phyloP scores from a whole-genome alignment of 2,888 invertebrate genomes.

The Thereva unica region DNA sequence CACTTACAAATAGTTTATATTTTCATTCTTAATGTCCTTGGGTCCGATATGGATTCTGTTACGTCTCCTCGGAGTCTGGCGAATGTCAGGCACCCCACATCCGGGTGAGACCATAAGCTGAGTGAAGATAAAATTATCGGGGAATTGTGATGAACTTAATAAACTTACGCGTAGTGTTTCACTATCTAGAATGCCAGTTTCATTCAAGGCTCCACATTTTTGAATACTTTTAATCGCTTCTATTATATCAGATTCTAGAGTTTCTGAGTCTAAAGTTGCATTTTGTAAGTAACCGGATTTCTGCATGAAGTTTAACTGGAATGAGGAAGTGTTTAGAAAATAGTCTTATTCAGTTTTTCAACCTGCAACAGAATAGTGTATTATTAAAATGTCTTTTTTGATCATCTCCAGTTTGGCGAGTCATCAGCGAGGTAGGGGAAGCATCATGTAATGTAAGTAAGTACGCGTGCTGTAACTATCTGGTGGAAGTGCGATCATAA shows the following conservation, averaged over 20 bases:
- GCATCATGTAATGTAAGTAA: no score
- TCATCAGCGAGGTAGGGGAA: no score
- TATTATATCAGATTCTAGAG: conserved; percentile 64
- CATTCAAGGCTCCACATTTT: conserved; percentile 69
- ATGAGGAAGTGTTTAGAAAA: not conserved
- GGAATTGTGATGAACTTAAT: conserved; percentile 7
- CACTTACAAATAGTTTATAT: conserved; percentile 70
- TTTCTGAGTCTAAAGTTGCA: conserved; percentile 61
- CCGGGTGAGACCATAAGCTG: conserved; percentile 67
- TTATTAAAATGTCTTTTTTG: no score
- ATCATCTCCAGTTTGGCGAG: no score
- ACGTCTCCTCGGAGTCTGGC: conserved; percentile 52
- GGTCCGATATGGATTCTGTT: conserved; percentile 67
- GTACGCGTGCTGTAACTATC: no score
- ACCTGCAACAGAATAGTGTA: no score
- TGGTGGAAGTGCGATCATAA: no score
- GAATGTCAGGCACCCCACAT: conserved; percentile 74
- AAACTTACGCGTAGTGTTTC: conserved; percentile 63
- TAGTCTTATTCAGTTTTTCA: no score
- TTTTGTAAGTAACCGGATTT: conserved; percentile 70
- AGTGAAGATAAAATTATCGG: not conserved
- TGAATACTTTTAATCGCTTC: conserved; percentile 71
- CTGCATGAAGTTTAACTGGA: conserved; percentile 68
- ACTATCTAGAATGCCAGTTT: conserved; percentile 70
- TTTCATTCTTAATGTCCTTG: conserved; percentile 69